phyloP scores from a whole-genome alignment of 2,113 vertebrate species.

The Chionis minor region DNA sequence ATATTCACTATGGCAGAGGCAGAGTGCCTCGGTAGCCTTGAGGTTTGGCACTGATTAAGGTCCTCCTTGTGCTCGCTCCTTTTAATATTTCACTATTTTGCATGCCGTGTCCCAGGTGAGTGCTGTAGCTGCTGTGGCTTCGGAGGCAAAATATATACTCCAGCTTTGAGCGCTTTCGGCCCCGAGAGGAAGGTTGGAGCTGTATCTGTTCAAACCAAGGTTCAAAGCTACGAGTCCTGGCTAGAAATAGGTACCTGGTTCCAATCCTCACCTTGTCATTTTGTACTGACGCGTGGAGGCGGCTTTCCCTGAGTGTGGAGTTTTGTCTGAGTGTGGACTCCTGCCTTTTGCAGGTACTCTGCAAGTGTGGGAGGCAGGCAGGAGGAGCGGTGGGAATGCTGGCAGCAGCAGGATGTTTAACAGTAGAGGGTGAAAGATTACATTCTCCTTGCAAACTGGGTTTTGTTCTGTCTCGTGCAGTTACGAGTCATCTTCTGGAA shows the following conservation, averaged over 20 bases:
- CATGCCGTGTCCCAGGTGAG: neutral
- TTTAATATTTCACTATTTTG: constrained; percentile 7
- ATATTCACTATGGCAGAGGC: constrained; percentile 1
- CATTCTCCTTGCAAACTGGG: neutral
- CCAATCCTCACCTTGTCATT: neutral
- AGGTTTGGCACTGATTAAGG: constrained; percentile 14
- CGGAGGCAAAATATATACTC: neutral
- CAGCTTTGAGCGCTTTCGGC: neutral
- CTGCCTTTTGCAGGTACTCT: neutral
- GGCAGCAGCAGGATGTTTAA: neutral
- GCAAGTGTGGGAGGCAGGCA: neutral
- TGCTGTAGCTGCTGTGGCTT: neutral
- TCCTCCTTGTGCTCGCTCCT: neutral
- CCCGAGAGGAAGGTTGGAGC: neutral
- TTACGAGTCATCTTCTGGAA: neutral
- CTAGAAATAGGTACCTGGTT: neutral
- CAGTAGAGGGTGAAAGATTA: neutral
- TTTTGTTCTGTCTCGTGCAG: neutral
- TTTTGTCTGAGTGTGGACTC: neutral
- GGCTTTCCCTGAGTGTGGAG: neutral
- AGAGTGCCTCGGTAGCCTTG: neutral
- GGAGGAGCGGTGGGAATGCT: neutral
- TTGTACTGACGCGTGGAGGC: neutral
- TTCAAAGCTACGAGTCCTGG: neutral
- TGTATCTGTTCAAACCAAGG: neutral